A percentile compares a stretch with the other conserved stretches of the same genome.
These are phyloP conservation scores for Drosophila borborema DNA, from an alignment of 2,888 invertebrate genomes.

Conservation along the genomic window DNA sequence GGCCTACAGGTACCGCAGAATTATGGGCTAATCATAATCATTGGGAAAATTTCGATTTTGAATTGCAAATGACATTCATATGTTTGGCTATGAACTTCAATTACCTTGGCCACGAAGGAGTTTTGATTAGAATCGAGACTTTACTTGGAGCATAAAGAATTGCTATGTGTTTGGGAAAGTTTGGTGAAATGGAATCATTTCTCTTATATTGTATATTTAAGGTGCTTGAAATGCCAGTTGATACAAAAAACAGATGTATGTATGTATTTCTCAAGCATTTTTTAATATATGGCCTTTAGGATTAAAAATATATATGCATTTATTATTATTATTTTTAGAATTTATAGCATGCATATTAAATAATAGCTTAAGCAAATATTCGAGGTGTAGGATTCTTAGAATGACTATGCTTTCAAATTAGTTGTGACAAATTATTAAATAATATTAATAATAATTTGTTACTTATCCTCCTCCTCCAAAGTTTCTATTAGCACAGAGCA, in stretches of 20 bases:
- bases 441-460: too few relatives aligned
- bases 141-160: neutral
- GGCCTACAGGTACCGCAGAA: constrained; percentile 8
- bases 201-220: too few relatives aligned
- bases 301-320: too few relatives aligned
- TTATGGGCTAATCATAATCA: neutral
- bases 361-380: too few relatives aligned
- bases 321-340: too few relatives aligned
- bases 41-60: neutral
- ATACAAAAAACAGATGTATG: too few relatives aligned
- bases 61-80: constrained; percentile 8
- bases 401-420: too few relatives aligned
- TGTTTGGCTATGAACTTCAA: neutral
- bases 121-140: neutral
- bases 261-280: neutral
- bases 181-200: neutral
- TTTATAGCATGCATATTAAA: too few relatives aligned
- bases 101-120: neutral
- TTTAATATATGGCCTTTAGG: neutral
- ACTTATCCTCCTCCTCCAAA: too few relatives aligned
- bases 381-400: too few relatives aligned
- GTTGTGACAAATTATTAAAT: too few relatives aligned
- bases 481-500: too few relatives aligned
- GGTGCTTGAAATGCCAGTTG: neutral
- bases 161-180: neutral